phyloP scores from a whole-genome alignment of 2,797 vertebrate species.

The Anomalospiza imberbis region DNA sequence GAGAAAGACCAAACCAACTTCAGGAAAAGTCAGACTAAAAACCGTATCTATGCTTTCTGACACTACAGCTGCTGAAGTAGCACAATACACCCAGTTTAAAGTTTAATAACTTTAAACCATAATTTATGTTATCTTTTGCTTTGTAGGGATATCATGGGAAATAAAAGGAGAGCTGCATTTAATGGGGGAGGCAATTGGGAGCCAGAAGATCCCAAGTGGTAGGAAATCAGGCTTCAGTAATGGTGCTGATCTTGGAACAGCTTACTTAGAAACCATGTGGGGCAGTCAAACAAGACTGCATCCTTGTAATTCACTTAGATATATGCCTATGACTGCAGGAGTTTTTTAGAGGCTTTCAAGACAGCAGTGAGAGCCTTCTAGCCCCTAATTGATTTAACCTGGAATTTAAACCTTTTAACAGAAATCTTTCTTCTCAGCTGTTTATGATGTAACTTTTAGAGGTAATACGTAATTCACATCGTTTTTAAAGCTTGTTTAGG shows the following conservation, averaged over 20 bases:
- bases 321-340: background rate
- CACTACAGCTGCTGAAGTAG: background rate
- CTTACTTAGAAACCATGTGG: background rate
- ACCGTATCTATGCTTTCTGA: background rate
- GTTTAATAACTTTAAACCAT: background rate
- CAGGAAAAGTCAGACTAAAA: background rate
- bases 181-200: background rate
- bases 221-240: background rate
- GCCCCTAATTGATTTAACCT: background rate
- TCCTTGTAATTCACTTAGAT: background rate
- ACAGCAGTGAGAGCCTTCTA: background rate
- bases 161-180: background rate
- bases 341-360: background rate
- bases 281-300: background rate
- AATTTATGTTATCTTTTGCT: background rate
- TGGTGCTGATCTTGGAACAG: background rate
- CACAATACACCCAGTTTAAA: background rate
- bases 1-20: background rate
- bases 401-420: background rate
- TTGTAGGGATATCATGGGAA: background rate
- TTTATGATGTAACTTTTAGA: background rate
- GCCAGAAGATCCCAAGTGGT: background rate
- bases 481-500: background rate
- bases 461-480: accelerated
- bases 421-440: background rate